phyloP scores from a whole-genome alignment of 2,888 invertebrate genomes.

The Unio pictorum region DNA sequence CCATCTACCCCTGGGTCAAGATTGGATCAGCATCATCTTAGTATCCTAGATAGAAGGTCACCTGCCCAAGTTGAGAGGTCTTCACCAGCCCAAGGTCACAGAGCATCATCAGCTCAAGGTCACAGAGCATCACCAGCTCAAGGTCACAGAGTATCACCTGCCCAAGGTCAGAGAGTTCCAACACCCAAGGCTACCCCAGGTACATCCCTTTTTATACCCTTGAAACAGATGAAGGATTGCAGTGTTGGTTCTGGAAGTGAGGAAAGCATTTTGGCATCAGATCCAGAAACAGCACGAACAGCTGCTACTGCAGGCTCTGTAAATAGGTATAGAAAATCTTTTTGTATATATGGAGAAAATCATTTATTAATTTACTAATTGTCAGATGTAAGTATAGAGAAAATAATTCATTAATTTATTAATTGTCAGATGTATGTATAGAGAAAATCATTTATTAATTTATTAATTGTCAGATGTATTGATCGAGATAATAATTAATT shows the following conservation, averaged over 20 bases:
- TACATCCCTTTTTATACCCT: neutral
- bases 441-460: too few relatives aligned
- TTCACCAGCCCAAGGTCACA: conserved; percentile 8
- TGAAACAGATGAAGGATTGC: conserved; percentile 10
- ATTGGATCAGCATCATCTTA: conserved; percentile 4
- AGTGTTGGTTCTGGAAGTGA: conserved; percentile 47
- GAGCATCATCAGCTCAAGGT: conserved; percentile 9
- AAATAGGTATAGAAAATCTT: conserved; percentile 30
- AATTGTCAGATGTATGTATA: too few relatives aligned
- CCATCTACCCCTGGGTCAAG: conserved; percentile 14
- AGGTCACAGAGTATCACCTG: conserved; percentile 1
- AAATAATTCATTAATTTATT: too few relatives aligned
- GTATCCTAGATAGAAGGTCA: conserved; percentile 3
- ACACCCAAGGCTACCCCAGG: conserved; percentile 5
- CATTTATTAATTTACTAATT: too few relatives aligned
- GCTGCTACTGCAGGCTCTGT: conserved; percentile 34
- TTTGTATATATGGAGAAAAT: too few relatives aligned
- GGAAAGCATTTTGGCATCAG: conserved; percentile 44
- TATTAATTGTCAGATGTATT: too few relatives aligned
- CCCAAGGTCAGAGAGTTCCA: conserved; percentile 7
- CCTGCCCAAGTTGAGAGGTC: conserved; percentile 15
- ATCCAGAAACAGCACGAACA: conserved; percentile 49
- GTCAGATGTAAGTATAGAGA: too few relatives aligned
- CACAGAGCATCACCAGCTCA: conserved; percentile 11
- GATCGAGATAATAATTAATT: too few relatives aligned